Percentiles rank a stretch among this genome's conserved stretches.
Evolutionary conservation across 2,113 vertebrate species (phyloP).

Genomic region (Arizona elegans): DNA sequence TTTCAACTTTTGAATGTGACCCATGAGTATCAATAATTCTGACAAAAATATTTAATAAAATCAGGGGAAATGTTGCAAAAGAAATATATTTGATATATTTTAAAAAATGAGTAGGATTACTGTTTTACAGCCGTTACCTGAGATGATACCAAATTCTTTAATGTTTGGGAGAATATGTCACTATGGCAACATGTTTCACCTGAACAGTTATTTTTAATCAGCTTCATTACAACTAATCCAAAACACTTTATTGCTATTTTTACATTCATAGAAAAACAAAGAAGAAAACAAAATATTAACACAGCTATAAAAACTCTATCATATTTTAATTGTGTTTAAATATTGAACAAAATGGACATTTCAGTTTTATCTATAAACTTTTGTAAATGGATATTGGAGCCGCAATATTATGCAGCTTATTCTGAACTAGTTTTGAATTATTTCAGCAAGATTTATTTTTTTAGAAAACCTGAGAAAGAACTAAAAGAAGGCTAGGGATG

Average conservation of each 20-base stretch:
- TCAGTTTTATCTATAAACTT: background rate
- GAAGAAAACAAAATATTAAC: background rate
- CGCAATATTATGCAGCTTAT: background rate
- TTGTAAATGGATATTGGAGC: background rate
- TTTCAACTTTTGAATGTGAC: background rate
- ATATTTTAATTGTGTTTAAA: background rate
- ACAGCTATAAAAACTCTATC: background rate
- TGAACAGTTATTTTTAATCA: conserved; percentile 3
- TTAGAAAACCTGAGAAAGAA: background rate
- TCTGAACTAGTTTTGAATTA: background rate
- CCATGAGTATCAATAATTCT: background rate
- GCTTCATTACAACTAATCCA: background rate
- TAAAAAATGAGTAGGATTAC: background rate
- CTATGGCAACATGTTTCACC: background rate
- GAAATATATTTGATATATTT: background rate
- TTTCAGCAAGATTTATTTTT: background rate
- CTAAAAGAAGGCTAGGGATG: background rate
- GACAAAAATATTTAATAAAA: background rate
- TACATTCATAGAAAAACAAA: background rate
- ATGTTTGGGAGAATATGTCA: background rate
- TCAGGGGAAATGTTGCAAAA: background rate
- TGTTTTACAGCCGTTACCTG: background rate
- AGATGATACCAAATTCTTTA: background rate
- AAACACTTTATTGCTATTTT: background rate
- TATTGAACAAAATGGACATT: background rate